Base-by-base conservation (phyloP, 2,797 vertebrate species). In the Oceanodroma leucorhoa region DNA sequence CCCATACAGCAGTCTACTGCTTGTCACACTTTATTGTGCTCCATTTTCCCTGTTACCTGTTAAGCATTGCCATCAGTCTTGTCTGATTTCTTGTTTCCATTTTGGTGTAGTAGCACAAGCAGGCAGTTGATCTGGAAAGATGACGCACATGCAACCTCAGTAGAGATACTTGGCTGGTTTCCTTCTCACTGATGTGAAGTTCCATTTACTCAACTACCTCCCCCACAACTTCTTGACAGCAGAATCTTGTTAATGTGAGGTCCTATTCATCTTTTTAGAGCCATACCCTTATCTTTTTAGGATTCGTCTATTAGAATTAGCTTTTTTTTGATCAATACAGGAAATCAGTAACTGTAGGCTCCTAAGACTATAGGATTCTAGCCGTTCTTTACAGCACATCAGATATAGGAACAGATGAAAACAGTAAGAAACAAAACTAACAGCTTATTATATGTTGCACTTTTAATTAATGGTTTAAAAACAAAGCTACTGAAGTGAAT, bases 401-500 rank as follows among this genome's bases (percentile, higher is more conserved):
- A 71, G 17, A 9, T 43, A 34, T 0, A 79, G 27, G 26, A 57
- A 64, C 30, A 50, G 32, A 3, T 1, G 5, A 58, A 81, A 91
- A 29, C 7, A 38, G n/a, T 40, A 46, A 58, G 48, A 86, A 93
- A 71, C 8, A 76, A 93, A 86, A 19, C 21, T 71, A 87, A 34
- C 26, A 72, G 23, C 43, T 67, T 73, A 58, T 80, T 84, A 21
- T 45, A 45, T 41, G 23, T 46, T 80, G 45, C 26, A 29, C 36
- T 93, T 95, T 29, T 58, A 93, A 94, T 92, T 85, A 89, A 83
- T 51, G 48, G 17, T 64, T 87, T 85, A 43, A 90, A 94, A 89
- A 27, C 30, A 79, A 92, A 92, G 54, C 51, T 46, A 50, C 54
- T 65, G 46, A 91, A 85, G 75, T 88, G 76, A 83, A 46, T 75